Base-by-base conservation (phyloP, 2,797 vertebrate species). In the Spinus olivaceus region DNA sequence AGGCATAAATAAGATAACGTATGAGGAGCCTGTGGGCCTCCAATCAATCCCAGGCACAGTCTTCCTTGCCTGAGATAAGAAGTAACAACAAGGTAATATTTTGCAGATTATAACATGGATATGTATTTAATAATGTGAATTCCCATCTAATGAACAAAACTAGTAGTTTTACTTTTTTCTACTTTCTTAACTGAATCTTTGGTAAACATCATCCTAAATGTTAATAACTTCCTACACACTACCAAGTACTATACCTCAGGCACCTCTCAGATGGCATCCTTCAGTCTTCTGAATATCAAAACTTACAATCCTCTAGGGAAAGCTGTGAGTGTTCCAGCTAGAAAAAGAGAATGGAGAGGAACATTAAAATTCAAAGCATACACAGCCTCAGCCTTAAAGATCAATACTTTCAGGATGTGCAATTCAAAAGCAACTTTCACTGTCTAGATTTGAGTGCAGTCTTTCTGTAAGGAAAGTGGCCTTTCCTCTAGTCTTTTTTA, bases 221-320 rank as follows among this genome's bases (percentile, higher is more conserved):
- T 71, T 77, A 78, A 88, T 64, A 30, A 92, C 65, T 93, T 93
- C 53, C 54, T 74, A 85, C 59, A 73, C 13, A 27, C 59, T 91
- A 65, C 47, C 28, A 88, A 83, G 44, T 91, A 92, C 89, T 95
- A 71, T 98, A 99, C 99, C 99, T 99, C 97, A 98, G 98, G 97
- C 98, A 98, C 96, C 98, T 98, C 98, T 99, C 99, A 96, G 99
- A 99, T 81, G 99, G 99, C 99, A 99, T 99, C 97, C 96, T 99
- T 98, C 97, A 95, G 73, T 97, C 96, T 95, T 96, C 90, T 50
- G 79, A 95, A 94, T 96, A 93, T 87, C 93, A 80, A 95, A 94
- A 56, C 83, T 98, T 94, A 97, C 32, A 91, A 81, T 88, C 77
- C 61, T 64, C 37, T n/a, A 82, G 88, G 57, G 47, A 95, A 95